Conservation (phyloP, 2,888 invertebrate genomes). For the Formica aserva region DNA sequence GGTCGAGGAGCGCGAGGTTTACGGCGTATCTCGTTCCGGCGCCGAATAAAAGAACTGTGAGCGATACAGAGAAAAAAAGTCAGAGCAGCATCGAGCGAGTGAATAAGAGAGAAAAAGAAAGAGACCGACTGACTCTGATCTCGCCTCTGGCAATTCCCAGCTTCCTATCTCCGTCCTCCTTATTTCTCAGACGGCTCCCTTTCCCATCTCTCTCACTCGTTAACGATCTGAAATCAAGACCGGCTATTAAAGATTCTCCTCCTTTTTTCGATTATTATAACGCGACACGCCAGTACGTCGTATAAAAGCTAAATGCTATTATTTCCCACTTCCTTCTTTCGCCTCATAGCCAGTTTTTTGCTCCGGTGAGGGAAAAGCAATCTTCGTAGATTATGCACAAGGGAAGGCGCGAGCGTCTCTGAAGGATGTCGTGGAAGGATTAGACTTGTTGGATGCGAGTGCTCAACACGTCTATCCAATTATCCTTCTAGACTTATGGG, state of each 20-base stretch:
- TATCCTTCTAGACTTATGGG: slow-evolving; percentile 37
- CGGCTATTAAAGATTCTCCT: slow-evolving; percentile 62
- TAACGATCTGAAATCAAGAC: slow-evolving; percentile 74
- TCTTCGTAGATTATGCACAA: slow-evolving; percentile 50
- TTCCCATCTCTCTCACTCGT: not conserved
- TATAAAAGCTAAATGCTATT: slow-evolving; percentile 74
- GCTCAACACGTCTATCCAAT: slow-evolving; percentile 44
- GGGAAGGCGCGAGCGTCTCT: slow-evolving; percentile 33
- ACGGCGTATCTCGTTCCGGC: slow-evolving; percentile 9
- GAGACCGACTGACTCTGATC: slow-evolving; percentile 65
- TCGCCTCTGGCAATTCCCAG: slow-evolving; percentile 56
- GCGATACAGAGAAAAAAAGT: slow-evolving; percentile 22
- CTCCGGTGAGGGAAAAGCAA: slow-evolving; percentile 41
- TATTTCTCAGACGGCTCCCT: slow-evolving; percentile 25
- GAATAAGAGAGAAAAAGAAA: not conserved
- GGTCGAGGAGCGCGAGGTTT: slow-evolving; percentile 42
- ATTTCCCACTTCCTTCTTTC: slow-evolving; percentile 64
- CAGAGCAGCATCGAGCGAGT: not conserved
- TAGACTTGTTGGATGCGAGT: slow-evolving; percentile 48
- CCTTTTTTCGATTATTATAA: slow-evolving; percentile 74
- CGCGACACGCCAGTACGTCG: slow-evolving; percentile 66
- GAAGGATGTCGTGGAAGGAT: slow-evolving; percentile 46
- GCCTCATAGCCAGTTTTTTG: slow-evolving; percentile 24
- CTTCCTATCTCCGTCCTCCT: slow-evolving; percentile 20
- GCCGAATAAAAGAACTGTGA: slow-evolving; percentile 35